Evolutionary conservation across 2,888 invertebrate species (phyloP).

Genomic region (Deroplatys truncata): DNA sequence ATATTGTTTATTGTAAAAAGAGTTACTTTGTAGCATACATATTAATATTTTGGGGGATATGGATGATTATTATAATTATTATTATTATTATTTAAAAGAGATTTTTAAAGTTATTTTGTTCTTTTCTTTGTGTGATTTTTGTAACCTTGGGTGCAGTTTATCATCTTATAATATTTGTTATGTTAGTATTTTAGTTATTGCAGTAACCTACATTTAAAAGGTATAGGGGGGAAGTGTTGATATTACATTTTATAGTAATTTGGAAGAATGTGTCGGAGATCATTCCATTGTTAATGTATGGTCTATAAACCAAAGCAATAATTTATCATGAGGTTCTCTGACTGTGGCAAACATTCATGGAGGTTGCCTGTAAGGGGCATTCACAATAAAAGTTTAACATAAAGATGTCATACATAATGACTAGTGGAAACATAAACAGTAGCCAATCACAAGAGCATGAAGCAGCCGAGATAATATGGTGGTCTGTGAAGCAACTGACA

Average conservation of each 20-base stretch:
- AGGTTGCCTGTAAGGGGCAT: too few relatives aligned
- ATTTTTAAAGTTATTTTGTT: conserved; percentile 9
- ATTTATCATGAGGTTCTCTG: too few relatives aligned
- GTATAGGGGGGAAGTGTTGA: not conserved
- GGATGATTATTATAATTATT: not conserved
- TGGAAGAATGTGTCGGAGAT: not conserved
- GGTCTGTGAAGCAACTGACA: too few relatives aligned
- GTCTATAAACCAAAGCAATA: too few relatives aligned
- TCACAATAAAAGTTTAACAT: too few relatives aligned
- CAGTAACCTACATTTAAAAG: not conserved
- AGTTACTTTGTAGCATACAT: not conserved
- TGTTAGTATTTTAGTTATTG: not conserved
- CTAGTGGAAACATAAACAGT: too few relatives aligned
- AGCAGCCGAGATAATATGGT: too few relatives aligned
- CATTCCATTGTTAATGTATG: too few relatives aligned
- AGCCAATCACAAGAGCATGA: too few relatives aligned
- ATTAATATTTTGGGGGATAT: conserved; percentile 12
- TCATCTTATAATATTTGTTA: not conserved
- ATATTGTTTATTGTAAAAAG: conserved; percentile 26
- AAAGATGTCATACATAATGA: too few relatives aligned
- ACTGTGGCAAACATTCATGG: too few relatives aligned
- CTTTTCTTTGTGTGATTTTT: not conserved
- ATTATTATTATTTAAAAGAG: conserved; percentile 8
- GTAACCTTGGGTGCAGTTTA: not conserved
- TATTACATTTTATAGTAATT: not conserved